These are phyloP conservation scores for Venustaconcha ellipsiformis DNA, from an alignment of 1,140 invertebrate species.

Conservation along the genomic window DNA sequence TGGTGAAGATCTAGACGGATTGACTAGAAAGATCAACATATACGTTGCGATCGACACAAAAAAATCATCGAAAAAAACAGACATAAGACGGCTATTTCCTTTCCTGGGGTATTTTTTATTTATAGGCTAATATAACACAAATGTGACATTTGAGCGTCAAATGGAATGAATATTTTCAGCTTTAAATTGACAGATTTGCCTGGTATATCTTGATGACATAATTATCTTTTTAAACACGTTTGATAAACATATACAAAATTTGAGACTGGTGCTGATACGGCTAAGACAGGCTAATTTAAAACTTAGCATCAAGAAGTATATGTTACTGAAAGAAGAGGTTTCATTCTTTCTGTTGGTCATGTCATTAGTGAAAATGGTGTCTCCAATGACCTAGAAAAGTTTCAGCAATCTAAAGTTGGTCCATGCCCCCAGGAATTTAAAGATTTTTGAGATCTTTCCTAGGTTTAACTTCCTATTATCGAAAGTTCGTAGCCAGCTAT, in stretches of 20 bases:
- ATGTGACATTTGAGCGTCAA: neutral
- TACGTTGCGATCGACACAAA: no score
- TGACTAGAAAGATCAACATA: no score
- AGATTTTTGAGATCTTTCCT: constrained; percentile 10
- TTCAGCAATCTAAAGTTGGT: neutral
- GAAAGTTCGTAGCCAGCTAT: constrained; percentile 10
- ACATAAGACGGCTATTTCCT: neutral
- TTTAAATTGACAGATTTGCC: constrained; percentile 7
- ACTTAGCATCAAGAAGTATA: constrained; percentile 30
- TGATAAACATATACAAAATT: constrained; percentile 65
- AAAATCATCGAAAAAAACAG: neutral
- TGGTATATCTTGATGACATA: constrained; percentile 71
- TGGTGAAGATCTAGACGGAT: no score
- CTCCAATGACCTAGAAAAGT: neutral
- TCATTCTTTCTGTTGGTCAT: constrained; percentile 1
- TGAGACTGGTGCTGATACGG: constrained; percentile 44
- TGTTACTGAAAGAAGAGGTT: constrained; percentile 15
- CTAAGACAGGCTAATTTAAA: constrained; percentile 41
- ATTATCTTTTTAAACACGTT: constrained; percentile 61
- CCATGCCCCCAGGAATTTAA: constrained; percentile 15
- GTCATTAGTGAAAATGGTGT: constrained; percentile 4
- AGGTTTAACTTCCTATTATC: constrained; percentile 15
- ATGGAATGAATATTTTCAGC: neutral
- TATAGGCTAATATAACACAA: neutral
- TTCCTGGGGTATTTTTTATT: neutral